Base-by-base conservation (phyloP, 2,888 invertebrate species). In the Lymantria monacha region DNA sequence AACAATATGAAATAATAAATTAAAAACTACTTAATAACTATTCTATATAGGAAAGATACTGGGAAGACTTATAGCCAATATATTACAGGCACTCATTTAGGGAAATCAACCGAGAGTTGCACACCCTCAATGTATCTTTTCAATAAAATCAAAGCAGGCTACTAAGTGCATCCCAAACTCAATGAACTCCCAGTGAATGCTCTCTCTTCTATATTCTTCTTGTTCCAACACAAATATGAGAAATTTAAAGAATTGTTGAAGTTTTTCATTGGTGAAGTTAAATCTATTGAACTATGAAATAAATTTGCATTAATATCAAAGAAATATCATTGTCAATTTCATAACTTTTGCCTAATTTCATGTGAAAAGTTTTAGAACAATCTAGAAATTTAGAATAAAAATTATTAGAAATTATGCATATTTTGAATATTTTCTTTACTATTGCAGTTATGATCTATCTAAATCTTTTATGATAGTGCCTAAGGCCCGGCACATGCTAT, bases 171-270 rank as follows among this genome's bases (percentile, higher is more conserved):
- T 98, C 92, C 99, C 99, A 91, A 99, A 99, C 93, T 99, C 99
- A 93, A 99, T 99, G 93, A 99, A 99, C 85, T 95, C 95, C 99
- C 99, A 99, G 80, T 96, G 94, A 92, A 99, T 99, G 82, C 98
- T 98, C 92, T 99, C 99, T 83, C 93, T 95, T 84, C 97, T 97
- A 93, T 99, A 99, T 88, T 99, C 99, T 92, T 99, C 98, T 95
- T 99, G 99, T 92, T 99, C 99, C 91, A 99, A 93, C 72, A 99
- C 98, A 92, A 99, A 99, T 99, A 99, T 99, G 95, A 98, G 96
- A 92, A 99, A 99, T 93, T 99, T 99, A 95, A 99, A 99, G 94
- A 99, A 99, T 93, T 99, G 99, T 93, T 99, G 99, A 74, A 99
- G 95, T 93, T 98, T 98, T 92, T 99, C 99, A 92, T 99, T 99